Conservation (phyloP, 2,113 vertebrate species). For the Dromaius novaehollandiae region DNA sequence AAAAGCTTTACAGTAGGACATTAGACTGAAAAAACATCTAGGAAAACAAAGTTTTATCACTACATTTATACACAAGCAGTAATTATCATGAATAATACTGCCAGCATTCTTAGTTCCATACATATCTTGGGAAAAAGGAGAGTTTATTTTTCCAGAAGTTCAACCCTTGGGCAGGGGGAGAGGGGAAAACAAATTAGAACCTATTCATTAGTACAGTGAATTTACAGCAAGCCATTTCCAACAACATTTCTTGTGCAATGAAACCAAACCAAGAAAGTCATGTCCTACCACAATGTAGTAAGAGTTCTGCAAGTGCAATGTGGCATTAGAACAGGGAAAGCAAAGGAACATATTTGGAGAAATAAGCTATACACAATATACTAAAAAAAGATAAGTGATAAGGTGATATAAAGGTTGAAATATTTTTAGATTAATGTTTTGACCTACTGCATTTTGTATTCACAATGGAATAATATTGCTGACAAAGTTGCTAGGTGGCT, state of each 20-base stretch:
- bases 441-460: background rate
- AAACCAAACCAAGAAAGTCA: background rate
- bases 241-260: background rate
- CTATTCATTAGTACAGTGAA: background rate
- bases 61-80: background rate
- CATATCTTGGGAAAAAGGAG: background rate
- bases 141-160: background rate
- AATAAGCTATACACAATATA: background rate
- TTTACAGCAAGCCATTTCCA: background rate
- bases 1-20: background rate
- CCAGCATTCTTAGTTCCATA: background rate
- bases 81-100: background rate
- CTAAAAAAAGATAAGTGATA: background rate
- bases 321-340: background rate
- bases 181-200: background rate
- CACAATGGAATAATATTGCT: background rate
- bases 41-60: background rate
- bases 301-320: background rate
- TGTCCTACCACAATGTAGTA: background rate
- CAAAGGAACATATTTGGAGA: too few relatives aligned
- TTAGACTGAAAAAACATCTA: background rate
- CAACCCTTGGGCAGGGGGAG: too few relatives aligned
- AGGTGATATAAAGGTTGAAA: too few relatives aligned
- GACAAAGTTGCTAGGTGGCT: background rate
- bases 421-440: too few relatives aligned